A percentile compares a stretch with the other conserved stretches of the same genome.
Conservation (phyloP, 2,113 vertebrate species). For the Heterochromis multidens region DNA sequence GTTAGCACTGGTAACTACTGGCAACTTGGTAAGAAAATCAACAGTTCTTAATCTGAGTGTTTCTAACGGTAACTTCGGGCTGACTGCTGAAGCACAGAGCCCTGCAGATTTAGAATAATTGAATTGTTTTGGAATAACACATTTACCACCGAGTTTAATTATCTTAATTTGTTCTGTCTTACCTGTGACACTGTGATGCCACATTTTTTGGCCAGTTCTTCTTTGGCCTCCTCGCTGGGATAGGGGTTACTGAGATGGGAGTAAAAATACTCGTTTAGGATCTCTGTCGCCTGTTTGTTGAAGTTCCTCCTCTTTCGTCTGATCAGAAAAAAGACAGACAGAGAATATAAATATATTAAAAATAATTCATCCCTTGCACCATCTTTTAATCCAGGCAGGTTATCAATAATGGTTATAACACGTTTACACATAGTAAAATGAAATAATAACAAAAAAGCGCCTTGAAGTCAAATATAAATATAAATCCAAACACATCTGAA, state of each 20-base stretch:
- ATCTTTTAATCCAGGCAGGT: neutral
- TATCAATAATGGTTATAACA: neutral
- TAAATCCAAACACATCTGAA: neutral
- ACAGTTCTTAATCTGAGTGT: neutral
- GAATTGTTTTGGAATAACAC: neutral
- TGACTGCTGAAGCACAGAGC: neutral
- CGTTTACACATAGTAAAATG: neutral
- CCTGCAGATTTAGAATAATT: neutral
- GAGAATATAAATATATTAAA: neutral
- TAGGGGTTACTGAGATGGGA: slow-evolving; percentile 99
- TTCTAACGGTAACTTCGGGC: neutral
- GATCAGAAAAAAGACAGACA: slow-evolving; percentile 9
- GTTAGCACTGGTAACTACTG: neutral
- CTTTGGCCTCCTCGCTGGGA: slow-evolving; percentile 99
- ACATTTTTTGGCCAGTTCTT: slow-evolving; percentile 99
- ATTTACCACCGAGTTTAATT: neutral
- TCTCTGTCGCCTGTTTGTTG: slow-evolving; percentile 99
- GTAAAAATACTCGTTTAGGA: slow-evolving; percentile 99
- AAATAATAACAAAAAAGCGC: neutral
- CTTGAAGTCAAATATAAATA: neutral
- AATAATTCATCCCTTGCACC: neutral
- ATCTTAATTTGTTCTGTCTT: neutral
- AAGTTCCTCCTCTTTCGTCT: slow-evolving; percentile 99
- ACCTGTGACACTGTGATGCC: slow-evolving; percentile 89
- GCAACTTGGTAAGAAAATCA: neutral